These are phyloP conservation scores for Labrus mixtus DNA, from an alignment of 2,113 vertebrate genomes.

Conservation along the genomic window DNA sequence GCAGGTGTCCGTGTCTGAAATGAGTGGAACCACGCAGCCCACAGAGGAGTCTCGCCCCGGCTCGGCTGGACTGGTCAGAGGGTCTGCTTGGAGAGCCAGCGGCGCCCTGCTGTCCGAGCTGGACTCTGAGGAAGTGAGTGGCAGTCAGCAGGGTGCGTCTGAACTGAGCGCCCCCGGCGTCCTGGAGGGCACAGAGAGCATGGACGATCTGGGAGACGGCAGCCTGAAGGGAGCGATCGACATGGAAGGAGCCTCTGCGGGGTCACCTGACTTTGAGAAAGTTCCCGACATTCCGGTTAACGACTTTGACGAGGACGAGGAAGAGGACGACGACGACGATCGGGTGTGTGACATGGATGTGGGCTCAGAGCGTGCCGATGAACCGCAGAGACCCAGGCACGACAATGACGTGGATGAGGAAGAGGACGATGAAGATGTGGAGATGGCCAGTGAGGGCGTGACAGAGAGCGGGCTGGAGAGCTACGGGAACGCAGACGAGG, in stretches of 20 bases:
- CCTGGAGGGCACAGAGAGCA: constrained; percentile 85
- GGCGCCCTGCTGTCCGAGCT: constrained; percentile 80
- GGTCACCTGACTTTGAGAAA: constrained; percentile 83
- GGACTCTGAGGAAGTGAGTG: constrained; percentile 86
- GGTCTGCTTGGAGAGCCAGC: constrained; percentile 75
- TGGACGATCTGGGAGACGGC: constrained; percentile 84
- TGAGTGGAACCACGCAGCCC: constrained; percentile 86
- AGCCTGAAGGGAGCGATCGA: constrained; percentile 84
- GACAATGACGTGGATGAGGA: constrained; percentile 78
- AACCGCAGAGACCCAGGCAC: constrained; percentile 60
- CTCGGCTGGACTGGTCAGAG: constrained; percentile 75
- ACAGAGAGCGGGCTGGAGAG: constrained; percentile 85
- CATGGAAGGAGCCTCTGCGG: constrained; percentile 81
- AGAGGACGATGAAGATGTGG: constrained; percentile 83
- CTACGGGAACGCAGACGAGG: constrained; percentile 84
- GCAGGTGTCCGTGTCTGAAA: constrained; percentile 83
- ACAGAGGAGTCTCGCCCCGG: constrained; percentile 84
- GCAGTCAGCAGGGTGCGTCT: constrained; percentile 84
- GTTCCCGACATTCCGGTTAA: constrained; percentile 81
- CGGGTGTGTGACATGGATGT: constrained; percentile 85
- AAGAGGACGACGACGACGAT: constrained; percentile 73
- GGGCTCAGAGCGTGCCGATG: constrained; percentile 80
- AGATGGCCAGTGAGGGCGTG: constrained; percentile 86
- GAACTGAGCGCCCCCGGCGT: constrained; percentile 85
- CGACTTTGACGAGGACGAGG: constrained; percentile 77